Base-by-base conservation (phyloP, 2,797 vertebrate genomes). In the Tokudaia muenninki region DNA sequence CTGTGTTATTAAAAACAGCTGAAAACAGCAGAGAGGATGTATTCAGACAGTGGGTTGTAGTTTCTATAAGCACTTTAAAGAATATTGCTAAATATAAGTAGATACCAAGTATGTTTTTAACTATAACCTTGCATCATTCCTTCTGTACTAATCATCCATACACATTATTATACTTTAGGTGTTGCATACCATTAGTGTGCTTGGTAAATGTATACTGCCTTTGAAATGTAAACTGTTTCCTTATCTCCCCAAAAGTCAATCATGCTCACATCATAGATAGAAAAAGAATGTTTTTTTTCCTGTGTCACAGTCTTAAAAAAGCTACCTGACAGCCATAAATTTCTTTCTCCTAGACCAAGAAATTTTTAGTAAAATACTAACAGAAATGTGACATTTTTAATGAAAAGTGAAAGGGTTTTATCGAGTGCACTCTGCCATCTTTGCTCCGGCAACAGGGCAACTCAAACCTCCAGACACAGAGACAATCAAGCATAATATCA, bases 351-450 rank as follows among this genome's bases (percentile, higher is more conserved):
- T 31, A 41, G 90, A 79, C 81, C 61, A 96, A 96, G 95, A 67
- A 87, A 92, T 96, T 95, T 96, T 87, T 96, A 97, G 70, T 84
- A 92, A 94, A 96, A 79, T 95, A 88, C 37, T 93, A 97, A 96
- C 79, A 94, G 91, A 57, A 84, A 95, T 90, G 13, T 80, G 97
- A n/a, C 1, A 0, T 55, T 97, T 96, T 92, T 80, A 90, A 97
- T 96, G 78, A 81, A 6, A 97, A 94, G 67, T 83, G 77, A 97
- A 96, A 96, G 2, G 41, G 41, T 41, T 3, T 41, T 41, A 41
- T 41, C 41, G 41, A 41, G 41, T 41, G 41, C 41, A 41, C 41
- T 41, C 41, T 41, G 41, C 41, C 41, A 41, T 41, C 41, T 41
- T 41, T 41, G 3, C 41, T 41, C 41, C 41, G 41, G 41, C 41